Percentiles rank a stretch among this genome's conserved stretches.
Conservation (phyloP, 2,113 vertebrate genomes). For the Desmodus rotundus region DNA sequence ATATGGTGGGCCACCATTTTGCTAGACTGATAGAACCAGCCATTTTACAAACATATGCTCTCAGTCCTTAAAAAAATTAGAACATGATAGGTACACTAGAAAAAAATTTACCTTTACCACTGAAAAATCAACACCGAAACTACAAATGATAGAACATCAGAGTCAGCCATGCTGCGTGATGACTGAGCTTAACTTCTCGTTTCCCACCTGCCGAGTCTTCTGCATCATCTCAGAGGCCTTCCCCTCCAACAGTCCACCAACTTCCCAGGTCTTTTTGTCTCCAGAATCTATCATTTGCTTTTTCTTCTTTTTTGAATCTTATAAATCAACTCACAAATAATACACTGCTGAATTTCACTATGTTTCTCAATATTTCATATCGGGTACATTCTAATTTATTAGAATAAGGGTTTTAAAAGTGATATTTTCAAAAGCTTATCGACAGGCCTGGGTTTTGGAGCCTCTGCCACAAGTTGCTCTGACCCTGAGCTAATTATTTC, state of each 20-base stretch:
- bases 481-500: background rate
- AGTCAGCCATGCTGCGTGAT: background rate
- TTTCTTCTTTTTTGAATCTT: background rate
- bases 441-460: background rate
- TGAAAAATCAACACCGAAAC: background rate
- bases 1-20: background rate
- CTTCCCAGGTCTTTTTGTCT: background rate
- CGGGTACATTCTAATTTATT: background rate
- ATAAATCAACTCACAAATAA: background rate
- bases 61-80: background rate
- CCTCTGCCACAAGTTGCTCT: background rate
- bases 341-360: background rate
- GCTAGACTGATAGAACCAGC: background rate
- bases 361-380: background rate
- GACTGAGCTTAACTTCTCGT: background rate
- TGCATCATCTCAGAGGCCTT: background rate
- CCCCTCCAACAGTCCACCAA: background rate
- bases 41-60: background rate
- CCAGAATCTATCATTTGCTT: background rate
- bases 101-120: background rate
- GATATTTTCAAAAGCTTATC: background rate
- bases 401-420: background rate
- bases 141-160: background rate
- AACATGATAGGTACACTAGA: background rate
- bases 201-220: background rate